Evolutionary conservation across 2,797 vertebrate genomes (phyloP).

Genomic region (Enteromius mattozi): DNA sequence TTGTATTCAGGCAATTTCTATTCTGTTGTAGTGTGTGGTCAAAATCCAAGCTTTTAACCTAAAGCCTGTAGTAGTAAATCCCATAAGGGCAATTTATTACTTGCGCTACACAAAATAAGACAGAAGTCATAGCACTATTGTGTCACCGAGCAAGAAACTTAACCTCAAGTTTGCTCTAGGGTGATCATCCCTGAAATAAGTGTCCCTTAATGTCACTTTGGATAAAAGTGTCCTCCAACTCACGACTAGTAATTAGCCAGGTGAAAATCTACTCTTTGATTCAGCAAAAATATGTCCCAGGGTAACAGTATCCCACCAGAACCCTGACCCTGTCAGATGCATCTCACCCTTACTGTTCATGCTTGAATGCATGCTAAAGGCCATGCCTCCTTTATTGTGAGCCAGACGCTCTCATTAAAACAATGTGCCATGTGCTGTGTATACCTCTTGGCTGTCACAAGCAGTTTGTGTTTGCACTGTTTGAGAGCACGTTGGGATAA

Average conservation of each 20-base stretch:
- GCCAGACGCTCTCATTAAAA: conserved; percentile 42
- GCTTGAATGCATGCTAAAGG: conserved; percentile 14
- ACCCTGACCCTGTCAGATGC: conserved; percentile 24
- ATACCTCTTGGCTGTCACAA: conserved; percentile 43
- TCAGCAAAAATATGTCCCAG: conserved; percentile 4
- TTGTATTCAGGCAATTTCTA: neutral
- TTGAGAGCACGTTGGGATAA: conserved; percentile 35
- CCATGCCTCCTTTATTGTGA: neutral
- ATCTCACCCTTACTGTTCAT: conserved; percentile 19
- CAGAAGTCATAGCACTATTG: neutral
- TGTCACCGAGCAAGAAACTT: neutral
- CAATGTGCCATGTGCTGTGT: conserved; percentile 23
- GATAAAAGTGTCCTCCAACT: conserved; percentile 24
- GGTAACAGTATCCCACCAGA: conserved; percentile 19
- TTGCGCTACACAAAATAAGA: neutral
- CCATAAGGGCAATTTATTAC: neutral
- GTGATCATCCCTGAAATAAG: neutral
- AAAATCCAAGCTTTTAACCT: neutral
- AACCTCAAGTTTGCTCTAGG: neutral
- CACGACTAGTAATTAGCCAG: conserved; percentile 21
- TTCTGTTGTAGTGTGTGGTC: neutral
- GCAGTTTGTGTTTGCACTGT: conserved; percentile 37
- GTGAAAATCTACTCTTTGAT: conserved; percentile 2
- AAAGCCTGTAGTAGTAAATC: neutral
- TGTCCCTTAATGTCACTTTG: neutral